These are phyloP conservation scores for Potorous gilbertii DNA, from an alignment of 2,797 vertebrate species.

Conservation along the genomic window DNA sequence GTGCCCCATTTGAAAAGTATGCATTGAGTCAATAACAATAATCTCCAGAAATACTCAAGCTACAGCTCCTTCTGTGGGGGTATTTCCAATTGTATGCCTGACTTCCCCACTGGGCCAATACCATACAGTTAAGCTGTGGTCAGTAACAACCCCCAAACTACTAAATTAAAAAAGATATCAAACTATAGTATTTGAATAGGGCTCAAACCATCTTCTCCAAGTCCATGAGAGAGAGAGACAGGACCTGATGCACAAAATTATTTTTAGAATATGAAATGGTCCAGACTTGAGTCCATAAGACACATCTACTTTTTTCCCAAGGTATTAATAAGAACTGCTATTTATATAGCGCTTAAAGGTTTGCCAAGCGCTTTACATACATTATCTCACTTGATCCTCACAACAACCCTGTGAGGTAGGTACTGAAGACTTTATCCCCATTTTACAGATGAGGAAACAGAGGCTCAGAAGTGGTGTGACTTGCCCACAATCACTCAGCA, in stretches of 20 bases:
- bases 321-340: not conserved
- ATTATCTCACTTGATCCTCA: not conserved
- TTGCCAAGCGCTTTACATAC: not conserved
- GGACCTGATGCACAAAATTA: slow-evolving; percentile 64
- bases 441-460: not conserved
- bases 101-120: slow-evolving; percentile 65
- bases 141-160: slow-evolving; percentile 61
- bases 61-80: slow-evolving; percentile 68
- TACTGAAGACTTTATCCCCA: not conserved
- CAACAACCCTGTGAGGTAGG: slow-evolving; percentile 5
- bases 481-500: not conserved
- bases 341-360: not conserved
- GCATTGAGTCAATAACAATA: slow-evolving; percentile 67
- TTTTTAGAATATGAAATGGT: slow-evolving; percentile 55
- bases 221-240: slow-evolving; percentile 64
- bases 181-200: slow-evolving; percentile 54
- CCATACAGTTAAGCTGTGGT: slow-evolving; percentile 54
- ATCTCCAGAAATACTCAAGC: slow-evolving; percentile 61
- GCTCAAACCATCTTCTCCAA: slow-evolving; percentile 51
- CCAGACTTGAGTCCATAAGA: slow-evolving; percentile 47
- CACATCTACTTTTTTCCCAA: not conserved
- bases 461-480: not conserved
- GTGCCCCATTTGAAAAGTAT: slow-evolving; percentile 72
- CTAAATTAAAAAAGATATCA: slow-evolving; percentile 34
- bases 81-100: slow-evolving; percentile 73